Evolutionary conservation across 2,797 vertebrate species (phyloP).

Genomic region (Spinibarbus caldwelli): DNA sequence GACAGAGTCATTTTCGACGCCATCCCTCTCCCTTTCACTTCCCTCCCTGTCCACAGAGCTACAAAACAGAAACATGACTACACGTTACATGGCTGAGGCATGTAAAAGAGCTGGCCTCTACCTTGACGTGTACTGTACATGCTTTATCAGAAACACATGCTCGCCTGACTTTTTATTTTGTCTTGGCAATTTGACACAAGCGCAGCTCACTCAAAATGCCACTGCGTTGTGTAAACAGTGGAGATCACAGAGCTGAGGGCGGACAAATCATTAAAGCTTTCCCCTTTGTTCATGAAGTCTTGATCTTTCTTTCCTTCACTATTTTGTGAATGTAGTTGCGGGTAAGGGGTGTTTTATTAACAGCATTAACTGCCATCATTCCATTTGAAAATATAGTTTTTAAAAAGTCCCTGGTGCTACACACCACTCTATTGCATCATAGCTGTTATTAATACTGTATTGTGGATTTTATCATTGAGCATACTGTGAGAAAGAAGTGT

Average conservation of each 20-base stretch:
- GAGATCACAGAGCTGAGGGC: slow-evolving; percentile 42
- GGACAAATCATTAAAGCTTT: slow-evolving; percentile 40
- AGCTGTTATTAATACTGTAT: no score
- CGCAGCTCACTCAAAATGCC: slow-evolving; percentile 42
- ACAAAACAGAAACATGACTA: slow-evolving; percentile 49
- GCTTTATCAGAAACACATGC: slow-evolving; percentile 62
- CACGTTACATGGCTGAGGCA: slow-evolving; percentile 46
- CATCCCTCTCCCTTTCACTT: slow-evolving; percentile 7
- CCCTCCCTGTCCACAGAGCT: slow-evolving; percentile 17
- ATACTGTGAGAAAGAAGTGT: not conserved
- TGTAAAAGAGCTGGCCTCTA: slow-evolving; percentile 37
- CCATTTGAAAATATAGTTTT: not conserved
- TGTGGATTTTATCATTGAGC: not conserved
- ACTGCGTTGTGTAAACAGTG: slow-evolving; percentile 53
- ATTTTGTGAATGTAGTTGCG: not conserved
- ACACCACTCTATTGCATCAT: not conserved
- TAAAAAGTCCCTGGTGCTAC: not conserved
- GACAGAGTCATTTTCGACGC: slow-evolving; percentile 26
- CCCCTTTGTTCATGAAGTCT: slow-evolving; percentile 5
- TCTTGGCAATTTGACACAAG: slow-evolving; percentile 41
- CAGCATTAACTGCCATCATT: not conserved
- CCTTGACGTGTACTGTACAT: slow-evolving; percentile 45
- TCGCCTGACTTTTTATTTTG: slow-evolving; percentile 35
- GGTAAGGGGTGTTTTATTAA: not conserved
- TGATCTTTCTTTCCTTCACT: slow-evolving; percentile 25